Percentiles rank a stretch among this genome's conserved stretches.
phyloP scores from a whole-genome alignment of 1,140 invertebrate genomes.

The Ridgeia piscesae region DNA sequence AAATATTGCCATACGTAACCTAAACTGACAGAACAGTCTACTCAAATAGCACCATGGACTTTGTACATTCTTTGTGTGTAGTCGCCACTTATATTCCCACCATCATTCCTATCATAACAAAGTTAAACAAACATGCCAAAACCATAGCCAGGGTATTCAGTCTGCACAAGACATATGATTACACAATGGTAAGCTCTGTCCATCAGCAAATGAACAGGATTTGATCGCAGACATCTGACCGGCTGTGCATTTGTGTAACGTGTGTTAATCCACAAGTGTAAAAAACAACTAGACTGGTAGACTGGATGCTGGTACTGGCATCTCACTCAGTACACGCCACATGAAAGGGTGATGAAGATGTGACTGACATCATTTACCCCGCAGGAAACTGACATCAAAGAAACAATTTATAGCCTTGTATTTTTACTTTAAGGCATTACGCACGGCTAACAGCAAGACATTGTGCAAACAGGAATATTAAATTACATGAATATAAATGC shows the following conservation, averaged over 20 bases:
- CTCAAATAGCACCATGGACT: background rate
- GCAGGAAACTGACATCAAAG: background rate
- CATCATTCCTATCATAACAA: background rate
- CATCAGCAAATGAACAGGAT: background rate
- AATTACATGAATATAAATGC: background rate
- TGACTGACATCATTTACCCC: background rate
- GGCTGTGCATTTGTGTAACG: background rate
- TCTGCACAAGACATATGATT: background rate
- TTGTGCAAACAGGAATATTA: background rate
- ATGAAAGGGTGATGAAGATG: background rate
- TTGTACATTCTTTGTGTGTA: background rate
- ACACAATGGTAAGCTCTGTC: background rate
- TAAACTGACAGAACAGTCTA: background rate
- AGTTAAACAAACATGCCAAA: background rate
- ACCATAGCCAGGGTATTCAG: no score
- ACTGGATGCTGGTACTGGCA: background rate
- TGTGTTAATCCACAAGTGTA: background rate
- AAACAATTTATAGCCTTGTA: background rate
- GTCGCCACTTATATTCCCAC: background rate
- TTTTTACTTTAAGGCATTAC: background rate
- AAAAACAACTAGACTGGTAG: background rate
- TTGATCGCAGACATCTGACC: background rate
- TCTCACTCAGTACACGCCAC: background rate
- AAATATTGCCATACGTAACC: background rate
- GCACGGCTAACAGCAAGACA: no score